Percentiles rank a stretch among this genome's conserved stretches.
Evolutionary conservation across 1,140 invertebrate species (phyloP).

Genomic region (Atta colombica): DNA sequence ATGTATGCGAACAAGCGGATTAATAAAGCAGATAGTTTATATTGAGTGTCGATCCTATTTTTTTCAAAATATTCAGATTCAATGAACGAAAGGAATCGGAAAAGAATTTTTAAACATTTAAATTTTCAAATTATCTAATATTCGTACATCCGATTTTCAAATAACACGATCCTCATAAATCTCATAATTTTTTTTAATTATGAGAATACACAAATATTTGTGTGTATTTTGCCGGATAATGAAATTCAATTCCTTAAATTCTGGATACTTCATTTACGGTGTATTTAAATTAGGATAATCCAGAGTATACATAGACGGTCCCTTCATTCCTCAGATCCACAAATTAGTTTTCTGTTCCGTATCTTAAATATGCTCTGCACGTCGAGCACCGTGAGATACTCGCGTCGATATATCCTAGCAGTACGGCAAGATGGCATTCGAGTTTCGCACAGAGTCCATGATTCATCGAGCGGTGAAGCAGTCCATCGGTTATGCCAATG

Average conservation of each 20-base stretch:
- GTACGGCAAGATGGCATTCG: constrained; percentile 30
- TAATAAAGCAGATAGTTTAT: constrained; percentile 33
- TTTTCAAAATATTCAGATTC: not conserved
- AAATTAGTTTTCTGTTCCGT: constrained; percentile 17
- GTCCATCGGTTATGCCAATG: constrained; percentile 78
- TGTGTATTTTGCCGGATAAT: not conserved
- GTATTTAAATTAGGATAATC: not conserved
- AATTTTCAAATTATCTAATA: not conserved
- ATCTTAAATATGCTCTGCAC: constrained; percentile 45
- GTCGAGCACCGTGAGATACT: constrained; percentile 46
- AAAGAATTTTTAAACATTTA: not conserved
- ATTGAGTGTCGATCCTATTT: not conserved
- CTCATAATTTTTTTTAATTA: not conserved
- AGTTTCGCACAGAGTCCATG: constrained; percentile 69
- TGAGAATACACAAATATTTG: not conserved
- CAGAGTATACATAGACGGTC: too few relatives aligned
- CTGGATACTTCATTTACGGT: not conserved
- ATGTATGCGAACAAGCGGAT: constrained; percentile 5
- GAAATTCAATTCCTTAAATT: not conserved
- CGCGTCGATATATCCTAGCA: constrained; percentile 45
- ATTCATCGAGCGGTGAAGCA: constrained; percentile 74
- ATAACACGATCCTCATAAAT: not conserved
- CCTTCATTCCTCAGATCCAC: not conserved
- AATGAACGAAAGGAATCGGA: not conserved
- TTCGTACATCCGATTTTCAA: constrained; percentile 3